Conservation (phyloP, 2,113 vertebrate species). For the Nesogale talazaci region DNA sequence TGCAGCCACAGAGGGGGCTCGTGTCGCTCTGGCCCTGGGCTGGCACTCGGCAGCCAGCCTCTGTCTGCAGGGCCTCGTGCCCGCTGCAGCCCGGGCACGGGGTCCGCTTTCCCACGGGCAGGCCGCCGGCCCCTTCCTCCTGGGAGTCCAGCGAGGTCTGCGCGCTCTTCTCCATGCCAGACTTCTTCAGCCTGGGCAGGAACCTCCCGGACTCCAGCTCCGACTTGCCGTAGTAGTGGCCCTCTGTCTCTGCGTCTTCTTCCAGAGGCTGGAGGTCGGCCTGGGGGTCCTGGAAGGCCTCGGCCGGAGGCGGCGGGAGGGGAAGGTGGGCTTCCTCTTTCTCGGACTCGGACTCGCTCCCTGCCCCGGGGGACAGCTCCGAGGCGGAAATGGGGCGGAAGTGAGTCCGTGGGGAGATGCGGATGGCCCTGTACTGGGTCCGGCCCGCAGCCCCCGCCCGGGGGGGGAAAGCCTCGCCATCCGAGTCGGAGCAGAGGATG, state of each 20-base stretch:
- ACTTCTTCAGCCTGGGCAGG: slow-evolving; percentile 96
- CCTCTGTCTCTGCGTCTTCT: slow-evolving; percentile 98
- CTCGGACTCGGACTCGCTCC: slow-evolving; percentile 96
- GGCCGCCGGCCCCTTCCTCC: slow-evolving; percentile 91
- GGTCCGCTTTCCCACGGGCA: slow-evolving; percentile 89
- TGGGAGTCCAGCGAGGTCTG: slow-evolving; percentile 99
- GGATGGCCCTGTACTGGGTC: slow-evolving; percentile 97
- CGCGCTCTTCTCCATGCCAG: slow-evolving; percentile 99
- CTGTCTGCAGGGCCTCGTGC: slow-evolving; percentile 86
- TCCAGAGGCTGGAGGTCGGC: slow-evolving; percentile 98
- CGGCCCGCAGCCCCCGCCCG: slow-evolving; percentile 95
- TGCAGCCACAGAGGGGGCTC: slow-evolving; percentile 87
- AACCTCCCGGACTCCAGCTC: slow-evolving; percentile 99
- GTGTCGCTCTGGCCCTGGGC: slow-evolving; percentile 88
- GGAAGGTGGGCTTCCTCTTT: slow-evolving; percentile 93
- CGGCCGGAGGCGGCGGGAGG: slow-evolving; percentile 88
- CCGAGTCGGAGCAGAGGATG: slow-evolving; percentile 97
- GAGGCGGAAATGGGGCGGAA: slow-evolving; percentile 98
- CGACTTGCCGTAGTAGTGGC: slow-evolving; percentile 97
- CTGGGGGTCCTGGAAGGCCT: slow-evolving; percentile 95
- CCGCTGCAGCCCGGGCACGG: slow-evolving; percentile 92
- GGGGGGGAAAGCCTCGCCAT: slow-evolving; percentile 93
- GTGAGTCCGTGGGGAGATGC: slow-evolving; percentile 99
- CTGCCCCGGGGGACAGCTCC: slow-evolving; percentile 97
- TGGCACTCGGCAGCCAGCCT: slow-evolving; percentile 88